Evolutionary conservation across 2,888 invertebrate genomes (phyloP).

Genomic region (Trisateles emortualis): DNA sequence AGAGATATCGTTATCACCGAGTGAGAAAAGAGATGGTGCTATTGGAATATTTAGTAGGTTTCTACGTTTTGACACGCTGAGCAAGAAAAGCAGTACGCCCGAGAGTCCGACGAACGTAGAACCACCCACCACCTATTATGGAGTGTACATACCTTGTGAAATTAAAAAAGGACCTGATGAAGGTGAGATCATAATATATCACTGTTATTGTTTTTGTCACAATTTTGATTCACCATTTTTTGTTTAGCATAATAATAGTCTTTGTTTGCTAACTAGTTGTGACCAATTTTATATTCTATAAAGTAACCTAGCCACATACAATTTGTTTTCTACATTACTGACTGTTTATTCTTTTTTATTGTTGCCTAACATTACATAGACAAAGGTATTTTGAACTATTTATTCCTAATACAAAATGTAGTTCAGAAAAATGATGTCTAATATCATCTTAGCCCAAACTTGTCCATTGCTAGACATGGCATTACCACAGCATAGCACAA

Average conservation of each 20-base stretch:
- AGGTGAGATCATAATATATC: constrained; percentile 60
- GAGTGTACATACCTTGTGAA: constrained; percentile 85
- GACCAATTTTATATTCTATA: no score
- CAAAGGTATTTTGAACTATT: no score
- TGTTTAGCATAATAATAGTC: neutral
- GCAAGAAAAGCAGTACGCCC: constrained; percentile 61
- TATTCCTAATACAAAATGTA: no score
- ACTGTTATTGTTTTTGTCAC: neutral
- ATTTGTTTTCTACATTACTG: no score
- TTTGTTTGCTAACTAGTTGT: no score
- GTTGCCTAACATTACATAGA: no score
- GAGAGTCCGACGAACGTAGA: constrained; percentile 67
- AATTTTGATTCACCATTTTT: neutral
- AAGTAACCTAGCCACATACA: no score
- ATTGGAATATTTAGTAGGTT: constrained; percentile 76
- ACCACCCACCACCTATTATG: constrained; percentile 75
- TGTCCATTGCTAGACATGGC: no score
- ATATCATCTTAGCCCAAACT: no score
- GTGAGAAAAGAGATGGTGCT: constrained; percentile 75
- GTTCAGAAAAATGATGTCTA: no score
- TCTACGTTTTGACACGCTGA: constrained; percentile 71
- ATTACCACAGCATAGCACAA: no score
- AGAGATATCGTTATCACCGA: constrained; percentile 72
- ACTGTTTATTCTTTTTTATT: no score
- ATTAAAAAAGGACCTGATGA: constrained; percentile 83